Conservation (phyloP, 2,888 invertebrate species). For the Andrena marginata region DNA sequence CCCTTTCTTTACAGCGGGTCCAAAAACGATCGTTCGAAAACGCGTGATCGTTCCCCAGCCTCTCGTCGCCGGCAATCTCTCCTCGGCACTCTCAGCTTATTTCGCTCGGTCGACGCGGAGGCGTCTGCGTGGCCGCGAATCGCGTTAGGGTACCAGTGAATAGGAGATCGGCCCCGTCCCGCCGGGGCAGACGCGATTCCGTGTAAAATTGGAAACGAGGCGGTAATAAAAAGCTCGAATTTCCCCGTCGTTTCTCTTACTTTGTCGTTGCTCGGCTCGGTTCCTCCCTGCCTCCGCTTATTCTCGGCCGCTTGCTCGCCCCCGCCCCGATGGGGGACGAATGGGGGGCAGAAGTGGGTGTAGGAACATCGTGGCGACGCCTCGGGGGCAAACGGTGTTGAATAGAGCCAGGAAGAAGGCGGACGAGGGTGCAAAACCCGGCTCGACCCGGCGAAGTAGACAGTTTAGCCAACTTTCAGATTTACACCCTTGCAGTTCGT, state of each 20-base stretch:
- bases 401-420: constrained; percentile 63
- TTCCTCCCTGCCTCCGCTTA: not conserved
- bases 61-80: constrained; percentile 41
- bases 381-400: constrained; percentile 68
- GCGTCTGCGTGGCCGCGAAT: constrained; percentile 59
- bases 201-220: constrained; percentile 75
- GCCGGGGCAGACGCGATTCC: constrained; percentile 56
- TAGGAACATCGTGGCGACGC: constrained; percentile 64
- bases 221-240: constrained; percentile 77
- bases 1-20: not conserved
- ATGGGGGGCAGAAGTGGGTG: not conserved
- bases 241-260: constrained; percentile 61
- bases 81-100: constrained; percentile 51
- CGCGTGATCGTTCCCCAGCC: not conserved
- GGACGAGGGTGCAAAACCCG: constrained; percentile 69
- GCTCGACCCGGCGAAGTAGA: constrained; percentile 70
- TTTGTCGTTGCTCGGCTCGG: constrained; percentile 12
- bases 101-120: constrained; percentile 42
- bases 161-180: constrained; percentile 45
- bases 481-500: constrained; percentile 81
- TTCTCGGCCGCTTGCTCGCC: not conserved
- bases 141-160: constrained; percentile 66
- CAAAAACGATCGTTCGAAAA: constrained; percentile 16
- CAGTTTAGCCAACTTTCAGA: constrained; percentile 82
- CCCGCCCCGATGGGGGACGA: not conserved